Evolutionary conservation across 2,888 invertebrate species (phyloP).

Genomic region (Scaptomyza flava): DNA sequence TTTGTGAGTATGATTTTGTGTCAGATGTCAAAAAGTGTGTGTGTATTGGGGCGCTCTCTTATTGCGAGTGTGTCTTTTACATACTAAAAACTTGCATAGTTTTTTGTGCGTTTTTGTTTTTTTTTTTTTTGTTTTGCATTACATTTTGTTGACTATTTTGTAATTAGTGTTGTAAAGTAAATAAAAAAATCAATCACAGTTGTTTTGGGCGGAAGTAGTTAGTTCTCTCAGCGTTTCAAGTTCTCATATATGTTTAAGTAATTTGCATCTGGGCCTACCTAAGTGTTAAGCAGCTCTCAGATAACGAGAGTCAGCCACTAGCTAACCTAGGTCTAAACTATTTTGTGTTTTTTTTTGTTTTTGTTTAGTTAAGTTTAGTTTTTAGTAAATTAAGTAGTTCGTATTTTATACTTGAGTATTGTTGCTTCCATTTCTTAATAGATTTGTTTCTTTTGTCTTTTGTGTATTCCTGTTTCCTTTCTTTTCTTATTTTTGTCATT

Average conservation of each 20-base stretch:
- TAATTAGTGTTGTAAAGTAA: conserved; percentile 55
- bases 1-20: conserved; percentile 38
- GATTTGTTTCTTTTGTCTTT: conserved; percentile 23
- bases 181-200: conserved; percentile 82
- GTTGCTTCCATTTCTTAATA: conserved; percentile 63
- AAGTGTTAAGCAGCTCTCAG: conserved; percentile 44
- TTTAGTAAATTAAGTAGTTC: conserved; percentile 67
- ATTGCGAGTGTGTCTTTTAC: conserved; percentile 46
- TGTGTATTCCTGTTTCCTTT: conserved; percentile 27
- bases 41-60: conserved; percentile 35
- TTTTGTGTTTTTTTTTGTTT: neutral
- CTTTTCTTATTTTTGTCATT: conserved; percentile 45
- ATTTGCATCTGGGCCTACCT: conserved; percentile 61
- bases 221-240: conserved; percentile 49
- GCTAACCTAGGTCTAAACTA: conserved; percentile 48
- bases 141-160: conserved; percentile 57
- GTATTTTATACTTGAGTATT: conserved; percentile 84
- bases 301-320: conserved; percentile 51
- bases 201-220: conserved; percentile 83
- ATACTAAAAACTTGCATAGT: conserved; percentile 75
- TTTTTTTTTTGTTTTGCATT: conserved; percentile 32
- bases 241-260: conserved; percentile 40
- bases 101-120: conserved; percentile 45
- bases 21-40: conserved; percentile 10
- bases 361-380: conserved; percentile 23